These are phyloP conservation scores for Sinella curviseta DNA, from an alignment of 1,140 invertebrate species.

Conservation along the genomic window DNA sequence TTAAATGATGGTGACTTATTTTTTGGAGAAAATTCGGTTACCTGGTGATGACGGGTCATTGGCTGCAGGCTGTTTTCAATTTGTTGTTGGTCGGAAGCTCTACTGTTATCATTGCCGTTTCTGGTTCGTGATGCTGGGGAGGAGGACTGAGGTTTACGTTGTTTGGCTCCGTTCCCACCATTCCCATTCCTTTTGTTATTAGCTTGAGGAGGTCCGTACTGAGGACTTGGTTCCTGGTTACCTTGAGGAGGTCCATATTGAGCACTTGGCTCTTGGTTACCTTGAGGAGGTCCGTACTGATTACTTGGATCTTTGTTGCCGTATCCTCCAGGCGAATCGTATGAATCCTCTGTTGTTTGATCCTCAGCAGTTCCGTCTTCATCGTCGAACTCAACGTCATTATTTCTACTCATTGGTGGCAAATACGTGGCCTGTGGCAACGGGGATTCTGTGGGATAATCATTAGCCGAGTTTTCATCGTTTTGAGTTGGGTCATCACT, in stretches of 20 bases:
- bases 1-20: too few species aligned
- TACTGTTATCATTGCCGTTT: too few species aligned
- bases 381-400: neutral
- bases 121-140: too few species aligned
- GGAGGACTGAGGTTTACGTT: too few species aligned
- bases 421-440: too few species aligned
- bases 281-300: neutral
- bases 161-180: too few species aligned
- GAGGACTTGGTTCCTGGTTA: neutral
- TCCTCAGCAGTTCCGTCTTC: neutral
- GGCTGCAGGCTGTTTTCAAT: conserved; percentile 33
- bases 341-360: neutral
- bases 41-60: too few species aligned
- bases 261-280: neutral
- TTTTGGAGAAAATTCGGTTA: too few species aligned
- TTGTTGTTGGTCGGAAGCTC: conserved; percentile 40
- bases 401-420: too few species aligned
- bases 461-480: neutral
- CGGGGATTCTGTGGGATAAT: neutral
- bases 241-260: neutral
- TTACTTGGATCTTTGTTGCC: neutral
- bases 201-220: neutral
- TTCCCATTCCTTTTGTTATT: too few species aligned
- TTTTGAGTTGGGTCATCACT: neutral
- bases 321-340: neutral